Evolutionary conservation across 2,113 vertebrate species (phyloP).

Genomic region (Mesoclemmys tuberculata): DNA sequence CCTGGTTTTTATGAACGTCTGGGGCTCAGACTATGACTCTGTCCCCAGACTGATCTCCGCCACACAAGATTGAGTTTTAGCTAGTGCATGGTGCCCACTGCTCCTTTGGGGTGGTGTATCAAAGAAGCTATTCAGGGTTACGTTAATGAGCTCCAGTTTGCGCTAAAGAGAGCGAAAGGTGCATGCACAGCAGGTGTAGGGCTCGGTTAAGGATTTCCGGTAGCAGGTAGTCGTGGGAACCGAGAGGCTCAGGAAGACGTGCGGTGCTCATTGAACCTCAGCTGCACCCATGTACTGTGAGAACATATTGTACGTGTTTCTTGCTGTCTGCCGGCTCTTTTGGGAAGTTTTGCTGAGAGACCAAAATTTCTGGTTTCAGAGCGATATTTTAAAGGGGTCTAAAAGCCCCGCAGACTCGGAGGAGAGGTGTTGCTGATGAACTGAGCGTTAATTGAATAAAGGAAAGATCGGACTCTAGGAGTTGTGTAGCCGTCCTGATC

Average conservation of each 20-base stretch:
- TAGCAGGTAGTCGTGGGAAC: not conserved
- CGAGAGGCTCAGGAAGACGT: not conserved
- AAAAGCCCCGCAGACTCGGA: not conserved
- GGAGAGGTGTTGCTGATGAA: not conserved
- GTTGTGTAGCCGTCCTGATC: not conserved
- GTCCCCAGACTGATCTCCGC: not conserved
- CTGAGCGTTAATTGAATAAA: not conserved
- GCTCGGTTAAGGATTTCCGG: not conserved
- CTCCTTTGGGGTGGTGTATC: not conserved
- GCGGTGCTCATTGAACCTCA: not conserved
- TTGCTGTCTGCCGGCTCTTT: not conserved
- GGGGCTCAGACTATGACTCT: not conserved
- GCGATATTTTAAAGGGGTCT: not conserved
- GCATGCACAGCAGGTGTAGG: not conserved
- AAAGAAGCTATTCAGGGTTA: not conserved
- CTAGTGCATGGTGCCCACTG: not conserved
- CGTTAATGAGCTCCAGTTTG: not conserved
- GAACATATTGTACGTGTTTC: not conserved
- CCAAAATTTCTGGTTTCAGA: not conserved
- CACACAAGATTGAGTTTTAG: not conserved
- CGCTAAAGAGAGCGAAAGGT: not conserved
- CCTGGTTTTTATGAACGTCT: not conserved
- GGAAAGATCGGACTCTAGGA: not conserved
- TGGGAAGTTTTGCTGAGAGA: not conserved
- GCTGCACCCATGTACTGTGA: not conserved